These are phyloP conservation scores for Trimorus sp. DNA, from an alignment of 2,888 invertebrate genomes.

Conservation along the genomic window DNA sequence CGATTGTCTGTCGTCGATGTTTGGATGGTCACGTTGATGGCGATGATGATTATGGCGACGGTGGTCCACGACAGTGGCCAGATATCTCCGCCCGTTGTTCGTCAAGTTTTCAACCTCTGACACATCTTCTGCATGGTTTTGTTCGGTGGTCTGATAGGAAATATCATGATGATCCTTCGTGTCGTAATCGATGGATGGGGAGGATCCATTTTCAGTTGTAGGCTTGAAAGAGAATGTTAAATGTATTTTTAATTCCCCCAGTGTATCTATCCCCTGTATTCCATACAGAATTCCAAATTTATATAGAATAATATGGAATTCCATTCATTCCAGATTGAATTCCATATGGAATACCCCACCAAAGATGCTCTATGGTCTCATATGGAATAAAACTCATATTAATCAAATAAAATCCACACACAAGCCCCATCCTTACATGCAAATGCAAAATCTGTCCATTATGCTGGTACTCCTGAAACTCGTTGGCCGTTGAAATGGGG, in stretches of 20 bases:
- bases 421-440: conserved; percentile 59
- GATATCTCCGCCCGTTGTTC: conserved; percentile 75
- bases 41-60: conserved; percentile 70
- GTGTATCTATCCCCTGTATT: no score
- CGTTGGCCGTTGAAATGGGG: conserved; percentile 50
- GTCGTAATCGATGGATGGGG: conserved; percentile 69
- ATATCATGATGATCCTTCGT: conserved; percentile 75
- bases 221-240: conserved; percentile 35
- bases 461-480: conserved; percentile 71
- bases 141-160: conserved; percentile 65
- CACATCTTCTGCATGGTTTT: conserved; percentile 66
- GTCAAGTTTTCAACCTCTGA: conserved; percentile 56
- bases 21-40: conserved; percentile 64
- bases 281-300: no score
- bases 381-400: no score
- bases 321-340: no score
- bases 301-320: no score
- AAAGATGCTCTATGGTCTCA: no score
- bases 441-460: conserved; percentile 75
- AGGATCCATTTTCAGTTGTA: conserved; percentile 61
- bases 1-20: conserved; percentile 60
- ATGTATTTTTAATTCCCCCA: no score
- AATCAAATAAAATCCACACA: no score
- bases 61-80: conserved; percentile 75
- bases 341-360: no score